Evolutionary conservation across 2,113 vertebrate species (phyloP).

Genomic region (Ophiodon elongatus): DNA sequence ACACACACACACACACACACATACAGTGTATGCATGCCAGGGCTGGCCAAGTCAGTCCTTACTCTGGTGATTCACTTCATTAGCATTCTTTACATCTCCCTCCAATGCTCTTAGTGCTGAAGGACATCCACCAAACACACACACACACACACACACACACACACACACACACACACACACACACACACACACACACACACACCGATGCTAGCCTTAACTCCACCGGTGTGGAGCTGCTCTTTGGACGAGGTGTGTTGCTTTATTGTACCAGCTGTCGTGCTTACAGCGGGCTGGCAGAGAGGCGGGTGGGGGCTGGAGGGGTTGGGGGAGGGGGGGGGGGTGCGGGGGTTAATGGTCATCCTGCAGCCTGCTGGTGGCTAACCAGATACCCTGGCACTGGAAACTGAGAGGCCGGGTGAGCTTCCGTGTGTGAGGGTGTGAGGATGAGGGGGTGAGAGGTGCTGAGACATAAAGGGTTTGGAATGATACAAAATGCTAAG

Average conservation of each 20-base stretch:
- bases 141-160: constrained; percentile 32
- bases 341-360: constrained; percentile 26
- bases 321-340: neutral
- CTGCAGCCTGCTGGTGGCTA: constrained; percentile 39
- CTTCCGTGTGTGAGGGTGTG: constrained; percentile 1
- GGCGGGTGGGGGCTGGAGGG: neutral
- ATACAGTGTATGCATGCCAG: constrained; percentile 34
- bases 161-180: constrained; percentile 38
- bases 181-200: constrained; percentile 31
- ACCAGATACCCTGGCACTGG: constrained; percentile 36
- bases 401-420: constrained; percentile 1
- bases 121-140: constrained; percentile 69
- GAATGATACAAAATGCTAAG: neutral
- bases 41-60: constrained; percentile 47
- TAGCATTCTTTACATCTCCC: constrained; percentile 78
- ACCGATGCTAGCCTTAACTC: constrained; percentile 28
- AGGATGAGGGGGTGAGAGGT: neutral
- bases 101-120: constrained; percentile 74
- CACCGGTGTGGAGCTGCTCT: constrained; percentile 25
- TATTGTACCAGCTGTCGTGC: constrained; percentile 62
- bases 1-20: constrained; percentile 1
- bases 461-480: neutral
- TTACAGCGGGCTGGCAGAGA: constrained; percentile 41
- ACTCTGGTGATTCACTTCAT: constrained; percentile 70
- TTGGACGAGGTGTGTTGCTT: constrained; percentile 25